Evolutionary conservation across 2,113 vertebrate species (phyloP).

Genomic region (Larimichthys polyactis): DNA sequence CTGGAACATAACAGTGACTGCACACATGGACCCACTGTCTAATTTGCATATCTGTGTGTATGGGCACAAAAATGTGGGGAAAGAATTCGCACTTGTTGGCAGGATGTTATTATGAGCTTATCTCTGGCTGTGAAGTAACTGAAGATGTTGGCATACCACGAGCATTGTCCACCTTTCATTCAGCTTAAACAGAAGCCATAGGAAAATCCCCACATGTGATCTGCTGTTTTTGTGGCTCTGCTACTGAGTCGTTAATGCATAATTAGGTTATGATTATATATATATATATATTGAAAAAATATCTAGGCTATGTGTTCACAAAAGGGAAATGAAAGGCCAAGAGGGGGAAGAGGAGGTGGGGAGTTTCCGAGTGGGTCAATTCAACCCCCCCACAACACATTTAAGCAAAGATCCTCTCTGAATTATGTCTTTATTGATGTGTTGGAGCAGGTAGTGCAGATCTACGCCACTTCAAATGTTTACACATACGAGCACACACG

Average conservation of each 20-base stretch:
- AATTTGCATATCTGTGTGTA: constrained; percentile 53
- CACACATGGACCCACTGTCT: constrained; percentile 40
- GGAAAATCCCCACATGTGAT: no score
- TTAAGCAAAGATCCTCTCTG: constrained; percentile 14
- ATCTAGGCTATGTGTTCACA: background rate
- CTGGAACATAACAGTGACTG: constrained; percentile 10
- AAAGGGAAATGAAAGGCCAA: constrained; percentile 27
- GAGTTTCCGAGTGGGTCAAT: constrained; percentile 29
- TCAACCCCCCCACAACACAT: constrained; percentile 11
- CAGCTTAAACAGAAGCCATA: background rate
- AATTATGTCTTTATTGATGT: constrained; percentile 36
- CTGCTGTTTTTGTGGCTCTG: background rate
- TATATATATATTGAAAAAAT: no score
- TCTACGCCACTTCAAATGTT: constrained; percentile 21
- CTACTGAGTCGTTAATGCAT: background rate
- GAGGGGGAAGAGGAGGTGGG: no score
- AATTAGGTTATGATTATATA: background rate
- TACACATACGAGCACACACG: constrained; percentile 86
- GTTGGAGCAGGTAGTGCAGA: constrained; percentile 21
- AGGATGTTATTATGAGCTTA: constrained; percentile 44
- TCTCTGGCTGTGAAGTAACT: constrained; percentile 24
- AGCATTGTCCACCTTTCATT: background rate
- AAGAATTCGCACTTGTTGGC: constrained; percentile 69
- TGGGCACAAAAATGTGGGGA: constrained; percentile 45
- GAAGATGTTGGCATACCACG: background rate